Evolutionary conservation across 2,113 vertebrate species (phyloP), one percentile per base, ranked within the genome.

Genomic region (Bungarus multicinctus): DNA sequence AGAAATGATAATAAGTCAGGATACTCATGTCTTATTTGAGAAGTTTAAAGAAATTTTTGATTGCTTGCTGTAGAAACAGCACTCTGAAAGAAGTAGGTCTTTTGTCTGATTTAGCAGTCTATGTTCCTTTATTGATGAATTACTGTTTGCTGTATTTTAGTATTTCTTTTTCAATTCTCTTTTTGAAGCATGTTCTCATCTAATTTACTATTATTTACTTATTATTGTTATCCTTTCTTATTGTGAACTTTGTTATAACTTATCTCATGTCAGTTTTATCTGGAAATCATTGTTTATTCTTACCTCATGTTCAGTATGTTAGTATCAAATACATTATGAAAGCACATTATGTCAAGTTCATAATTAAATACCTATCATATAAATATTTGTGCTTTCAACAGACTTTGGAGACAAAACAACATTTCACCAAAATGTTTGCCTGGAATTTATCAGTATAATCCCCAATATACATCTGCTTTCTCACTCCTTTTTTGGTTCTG

Each of bases 361-460:
- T 90, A 54, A 3, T 87, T 92, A 53, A 87, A 1, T 89, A 91
- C 2, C 14, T 89, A 23, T 89, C 55, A 22, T 1, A 0, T 91
- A 94, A 93, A 88, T 81, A 4, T 89, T 23, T 34, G 2, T 25
- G 3, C 1, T 45, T 89, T 86, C 94, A 55, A 52, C n/a, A 89
- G 16, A 52, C 90, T 53, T 85, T 47, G 89, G 92, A 95, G 47
- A 87, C n/a, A 89, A 39, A 74, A 88, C 16, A 8, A 52, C 93
- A 8, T 92, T 88, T 96, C 54, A 45, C 23, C 27, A 69, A 20
- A 94, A 69, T 57, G 43, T 94, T 93, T 95, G 34, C 85, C 92
- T 95, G 47, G 85, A 95, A 53, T 7, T 81, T 94, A 58, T 43
- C 91, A 91, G 23, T 92, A 95, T 92, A 95, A 91, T 89, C n/a